A percentile compares a stretch with the other conserved stretches of the same genome.
These are phyloP conservation scores for Acrocephalus arundinaceus DNA, from an alignment of 2,113 vertebrate species.

Conservation along the genomic window DNA sequence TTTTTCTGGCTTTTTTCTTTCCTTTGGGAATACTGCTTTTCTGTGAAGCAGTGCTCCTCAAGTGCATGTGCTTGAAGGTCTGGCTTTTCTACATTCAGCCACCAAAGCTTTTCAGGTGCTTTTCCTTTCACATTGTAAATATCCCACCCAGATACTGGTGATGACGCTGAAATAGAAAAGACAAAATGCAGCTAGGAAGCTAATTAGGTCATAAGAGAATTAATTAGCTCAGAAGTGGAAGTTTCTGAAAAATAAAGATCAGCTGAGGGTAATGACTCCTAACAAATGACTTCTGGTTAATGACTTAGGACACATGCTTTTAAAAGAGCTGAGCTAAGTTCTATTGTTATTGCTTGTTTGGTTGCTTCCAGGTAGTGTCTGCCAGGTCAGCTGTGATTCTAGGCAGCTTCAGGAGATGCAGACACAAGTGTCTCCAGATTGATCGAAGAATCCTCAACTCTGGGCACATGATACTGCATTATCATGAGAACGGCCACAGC, in stretches of 20 bases:
- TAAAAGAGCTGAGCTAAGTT: background rate
- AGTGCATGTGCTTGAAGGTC: background rate
- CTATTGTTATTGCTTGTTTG: background rate
- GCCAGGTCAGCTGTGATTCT: background rate
- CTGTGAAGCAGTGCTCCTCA: background rate
- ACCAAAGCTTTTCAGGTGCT: background rate
- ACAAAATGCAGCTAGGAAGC: background rate
- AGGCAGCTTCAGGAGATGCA: background rate
- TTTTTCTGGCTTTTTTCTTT: background rate
- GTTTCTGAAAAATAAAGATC: background rate
- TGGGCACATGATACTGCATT: background rate
- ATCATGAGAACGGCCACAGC: background rate
- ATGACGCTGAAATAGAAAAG: background rate
- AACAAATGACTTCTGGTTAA: background rate
- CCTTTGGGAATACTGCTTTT: background rate
- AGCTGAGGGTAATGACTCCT: background rate
- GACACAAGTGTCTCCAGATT: background rate
- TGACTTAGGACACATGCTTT: background rate
- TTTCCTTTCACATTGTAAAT: background rate
- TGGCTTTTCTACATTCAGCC: background rate
- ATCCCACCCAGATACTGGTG: background rate
- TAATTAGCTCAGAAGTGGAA: background rate
- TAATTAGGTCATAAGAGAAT: background rate
- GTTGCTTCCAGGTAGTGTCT: background rate
- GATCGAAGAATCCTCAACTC: background rate